Evolutionary conservation across 37 sponge, comb jelly and placozoan genomes (phyloP), one percentile per base, ranked within the genome.

Genomic region (Diacarnus erythraeanus): DNA sequence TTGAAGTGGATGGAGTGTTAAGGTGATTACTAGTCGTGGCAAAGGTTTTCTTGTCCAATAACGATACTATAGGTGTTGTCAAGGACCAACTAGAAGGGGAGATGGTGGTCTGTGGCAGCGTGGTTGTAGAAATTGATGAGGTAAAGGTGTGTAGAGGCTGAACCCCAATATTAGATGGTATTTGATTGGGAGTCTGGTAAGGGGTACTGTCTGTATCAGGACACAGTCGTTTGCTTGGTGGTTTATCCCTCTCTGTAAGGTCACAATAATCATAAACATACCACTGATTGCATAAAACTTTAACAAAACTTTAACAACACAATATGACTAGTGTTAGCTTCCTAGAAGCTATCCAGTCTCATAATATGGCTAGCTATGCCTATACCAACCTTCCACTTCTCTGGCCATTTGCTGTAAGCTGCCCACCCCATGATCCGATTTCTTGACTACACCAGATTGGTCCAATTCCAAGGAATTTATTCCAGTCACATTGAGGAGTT

Each of bases 401-500:
- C 33, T 68, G 30, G 81, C 73, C 25, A 81, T 38, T 31, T 29
- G 31, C 34, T 69, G 34, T 40, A 79, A 56, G 56, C 69, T 66
- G 54, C 22, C 20, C 61, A 76, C 77, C 26, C 77, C 77, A 60
- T 40, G 42, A 41, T n/a, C 44, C 21, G 38, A 15, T 42, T 39
- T 23, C 25, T n/a, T 42, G 1, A 42, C 1, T 9, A 3, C 33
- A 36, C 31, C 74, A 22, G 74, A 42, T 27, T 43, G 29, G 1
- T 58, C 61, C 34, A 43, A 25, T 12, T 26, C 54, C 25, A 69
- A 54, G 26, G 80, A 57, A 57, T 67, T 83, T 58, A 83, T 83
- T 27, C 84, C 84, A 57, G 84, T 76, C 18, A 76, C 66, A 44
- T 83, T 67, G 17, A 83, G 59, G 39, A 83, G 59, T 41, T 83